Base-by-base conservation (phyloP, 2,888 invertebrate species). In the Disparrhopalites patrizii region DNA sequence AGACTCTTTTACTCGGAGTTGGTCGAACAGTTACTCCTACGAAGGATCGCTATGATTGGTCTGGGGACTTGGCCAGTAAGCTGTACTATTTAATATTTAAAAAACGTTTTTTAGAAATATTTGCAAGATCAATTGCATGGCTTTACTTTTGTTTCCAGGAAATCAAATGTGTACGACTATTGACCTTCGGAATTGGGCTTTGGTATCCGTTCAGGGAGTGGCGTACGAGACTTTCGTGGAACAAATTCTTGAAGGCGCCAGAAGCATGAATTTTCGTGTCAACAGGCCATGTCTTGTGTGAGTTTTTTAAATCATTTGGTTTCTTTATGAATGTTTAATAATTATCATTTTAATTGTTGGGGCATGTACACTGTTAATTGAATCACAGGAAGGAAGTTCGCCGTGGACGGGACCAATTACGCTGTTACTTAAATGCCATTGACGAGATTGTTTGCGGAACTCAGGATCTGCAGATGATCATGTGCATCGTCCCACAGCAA, bases 381-480 rank as follows among this genome's bases (percentile, higher is more conserved):
- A n/a, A n/a, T n/a, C n/a, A n/a, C n/a, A n/a, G 43, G 43, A 43
- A 43, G 20, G 5, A 3, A 7, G 43, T 43, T 3, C 43, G 3
- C n/a, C 3, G 13, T 18, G 43, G 43, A 3, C 3, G 43, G 15
- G 15, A 13, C 13, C n/a, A 13, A 18, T 5, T 13, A 8, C 28
- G 15, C 13, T n/a, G 23, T 23, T 57, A 18, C 20, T n/a, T 20
- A 15, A 27, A 57, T 13, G 20, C 38, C 0, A 67, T 73, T 25
- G 63, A 68, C 7, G 57, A 63, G 0, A 66, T 70, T 65, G 58
- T 63, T 8, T 55, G 64, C 10, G 43, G 63, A 31, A 58, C 60
- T 18, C 54, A 60, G 4, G 36, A 54, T 3, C 13, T 73, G 8
- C 69, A 73, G 55, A 62, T 73, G 69, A 47, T 73, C 1, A 68